phyloP scores from a whole-genome alignment of 2,888 invertebrate genomes.

The Dolichopus griseipennis region DNA sequence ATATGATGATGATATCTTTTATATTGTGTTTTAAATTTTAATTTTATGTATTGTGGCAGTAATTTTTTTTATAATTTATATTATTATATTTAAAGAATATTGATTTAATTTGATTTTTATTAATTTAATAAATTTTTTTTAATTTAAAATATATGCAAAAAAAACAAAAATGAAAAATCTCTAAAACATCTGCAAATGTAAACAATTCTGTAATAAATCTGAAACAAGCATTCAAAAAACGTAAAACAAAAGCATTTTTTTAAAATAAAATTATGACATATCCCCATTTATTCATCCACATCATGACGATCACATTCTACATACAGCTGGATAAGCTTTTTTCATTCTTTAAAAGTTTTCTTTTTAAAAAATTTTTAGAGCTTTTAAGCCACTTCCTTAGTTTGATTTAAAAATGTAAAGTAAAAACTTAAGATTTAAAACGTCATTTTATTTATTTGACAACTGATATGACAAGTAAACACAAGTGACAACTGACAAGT shows the following conservation, averaged over 20 bases:
- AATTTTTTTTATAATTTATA: no score
- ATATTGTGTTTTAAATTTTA: no score
- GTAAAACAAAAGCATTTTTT: background rate
- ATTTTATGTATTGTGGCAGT: no score
- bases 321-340: conserved; percentile 2
- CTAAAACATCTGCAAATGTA: background rate
- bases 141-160: no score
- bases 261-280: background rate
- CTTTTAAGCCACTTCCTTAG: conserved; percentile 1
- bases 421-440: no score
- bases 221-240: background rate
- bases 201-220: conserved; percentile 4
- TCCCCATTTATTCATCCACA: conserved; percentile 4
- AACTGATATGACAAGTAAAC: no score
- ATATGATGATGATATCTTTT: no score
- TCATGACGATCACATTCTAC: background rate
- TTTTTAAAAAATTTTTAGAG: background rate
- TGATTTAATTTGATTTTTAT: no score
- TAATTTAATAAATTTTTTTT: no score
- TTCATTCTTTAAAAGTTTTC: background rate
- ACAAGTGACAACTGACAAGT: no score
- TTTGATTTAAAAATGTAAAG: background rate
- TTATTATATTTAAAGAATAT: no score
- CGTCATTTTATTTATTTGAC: no score
- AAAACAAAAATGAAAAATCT: background rate